Evolutionary conservation across 2,888 invertebrate species (phyloP), one percentile per base, ranked within the genome.

Genomic region (Eupithecia tripunctaria): DNA sequence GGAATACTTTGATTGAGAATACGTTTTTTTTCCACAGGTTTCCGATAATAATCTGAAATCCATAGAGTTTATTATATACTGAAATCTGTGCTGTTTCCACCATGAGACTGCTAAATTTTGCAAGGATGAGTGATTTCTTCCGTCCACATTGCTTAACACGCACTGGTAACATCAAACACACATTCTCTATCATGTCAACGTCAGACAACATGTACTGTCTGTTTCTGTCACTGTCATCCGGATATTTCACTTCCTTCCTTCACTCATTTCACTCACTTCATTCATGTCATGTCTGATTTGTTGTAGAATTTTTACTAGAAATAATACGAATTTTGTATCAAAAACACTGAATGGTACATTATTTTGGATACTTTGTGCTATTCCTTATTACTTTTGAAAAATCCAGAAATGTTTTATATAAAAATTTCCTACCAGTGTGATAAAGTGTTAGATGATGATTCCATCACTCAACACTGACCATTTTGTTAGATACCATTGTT

Each of bases 211-310:
- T 36, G 7, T 21, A 51, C n/a, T 32, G 29, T 29, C 29, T 29
- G n/a, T n/a, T n/a, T n/a, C n/a, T n/a, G n/a, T 47, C 47, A 47
- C 47, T 47, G 47, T 51, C 47, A 51, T 51, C 3, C 47, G 21
- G 64, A 14, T 15, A 38, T 36, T 36, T 63, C 38, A 60, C 5
- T 18, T 25, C 43, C 27, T 41, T 18, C 3, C 43, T n/a, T 62
- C 63, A n/a, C 56, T 67, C 67, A 62, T 63, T n/a, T 25, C 43
- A 59, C 27, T 41, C 27, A 10, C 43, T n/a, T 62, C 63, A n/a
- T 63, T 67, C 67, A 62, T 63, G 56, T 76, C 81, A 81, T 80
- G 83, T 84, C 80, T 78, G 77, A 81, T 67, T 79, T 78, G 79
- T 78, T 77, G 73, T 77, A 80, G 70, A 76, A 79, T 75, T 73